These are phyloP conservation scores for Conus ventricosus DNA, from an alignment of 1,140 invertebrate genomes.

Conservation along the genomic window DNA sequence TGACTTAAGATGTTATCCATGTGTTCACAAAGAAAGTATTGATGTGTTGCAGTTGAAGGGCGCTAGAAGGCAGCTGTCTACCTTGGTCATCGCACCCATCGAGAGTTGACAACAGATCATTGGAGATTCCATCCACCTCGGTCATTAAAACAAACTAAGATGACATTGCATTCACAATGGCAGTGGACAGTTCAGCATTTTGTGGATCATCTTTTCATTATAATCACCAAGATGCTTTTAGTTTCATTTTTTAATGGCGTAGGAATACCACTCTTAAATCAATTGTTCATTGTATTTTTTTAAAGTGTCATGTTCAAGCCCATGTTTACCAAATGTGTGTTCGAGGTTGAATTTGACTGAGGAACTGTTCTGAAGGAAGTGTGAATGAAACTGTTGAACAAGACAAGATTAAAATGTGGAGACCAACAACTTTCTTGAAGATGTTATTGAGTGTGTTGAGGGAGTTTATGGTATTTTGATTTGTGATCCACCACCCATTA, in stretches of 20 bases:
- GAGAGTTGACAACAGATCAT: not conserved
- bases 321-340: not conserved
- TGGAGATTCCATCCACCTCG: too few relatives aligned
- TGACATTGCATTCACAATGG: not conserved
- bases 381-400: too few relatives aligned
- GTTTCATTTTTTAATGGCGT: not conserved
- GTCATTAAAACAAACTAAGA: not conserved
- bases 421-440: too few relatives aligned
- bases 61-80: conserved; percentile 15
- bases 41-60: conserved; percentile 43
- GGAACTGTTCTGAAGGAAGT: not conserved
- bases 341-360: not conserved
- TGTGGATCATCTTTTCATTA: not conserved
- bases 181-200: too few relatives aligned
- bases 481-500: too few relatives aligned
- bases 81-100: not conserved
- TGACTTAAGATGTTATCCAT: not conserved
- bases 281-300: not conserved
- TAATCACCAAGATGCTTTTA: not conserved
- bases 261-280: not conserved
- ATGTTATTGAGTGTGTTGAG: too few relatives aligned
- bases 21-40: not conserved
- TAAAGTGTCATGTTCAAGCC: not conserved
- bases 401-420: too few relatives aligned
- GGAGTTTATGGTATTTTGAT: too few relatives aligned